Percentiles rank a stretch among this genome's conserved stretches.
phyloP scores from a whole-genome alignment of 2,113 vertebrate species.

The Hippocampus guttulatus region DNA sequence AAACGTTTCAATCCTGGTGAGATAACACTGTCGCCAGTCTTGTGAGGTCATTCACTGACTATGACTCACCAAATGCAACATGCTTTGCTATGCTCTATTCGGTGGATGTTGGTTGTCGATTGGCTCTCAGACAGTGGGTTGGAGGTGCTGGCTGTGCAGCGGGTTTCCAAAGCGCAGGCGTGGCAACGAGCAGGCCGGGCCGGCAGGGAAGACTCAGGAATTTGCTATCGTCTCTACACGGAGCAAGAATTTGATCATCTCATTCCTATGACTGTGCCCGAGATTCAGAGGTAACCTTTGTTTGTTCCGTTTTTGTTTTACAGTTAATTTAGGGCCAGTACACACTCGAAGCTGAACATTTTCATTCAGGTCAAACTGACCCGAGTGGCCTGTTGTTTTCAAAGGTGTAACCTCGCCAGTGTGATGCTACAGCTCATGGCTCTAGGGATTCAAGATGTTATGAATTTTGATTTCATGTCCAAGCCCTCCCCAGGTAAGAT shows the following conservation, averaged over 20 bases:
- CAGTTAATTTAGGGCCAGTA: not conserved
- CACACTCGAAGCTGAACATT: not conserved
- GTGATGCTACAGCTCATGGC: slow-evolving; percentile 92
- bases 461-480: slow-evolving; percentile 96
- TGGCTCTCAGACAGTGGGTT: slow-evolving; percentile 79
- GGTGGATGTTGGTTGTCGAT: slow-evolving; percentile 9
- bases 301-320: not conserved
- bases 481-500: slow-evolving; percentile 89
- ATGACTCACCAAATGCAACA: not conserved
- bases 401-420: slow-evolving; percentile 87
- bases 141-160: slow-evolving; percentile 90
- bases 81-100: not conserved
- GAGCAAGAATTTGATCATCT: slow-evolving; percentile 90
- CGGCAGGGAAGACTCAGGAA: slow-evolving; percentile 84
- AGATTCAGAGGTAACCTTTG: slow-evolving; percentile 87
- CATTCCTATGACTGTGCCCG: slow-evolving; percentile 84
- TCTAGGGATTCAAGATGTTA: slow-evolving; percentile 84
- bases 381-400: not conserved
- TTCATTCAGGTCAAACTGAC: not conserved
- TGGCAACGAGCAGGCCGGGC: slow-evolving; percentile 92
- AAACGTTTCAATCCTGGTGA: slow-evolving; percentile 94
- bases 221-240: slow-evolving; percentile 91
- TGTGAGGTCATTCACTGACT: not conserved
- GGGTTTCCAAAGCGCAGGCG: slow-evolving; percentile 92
- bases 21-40: slow-evolving; percentile 4